Conservation (phyloP, 1,140 invertebrate species). For the Bombus impatiens region DNA sequence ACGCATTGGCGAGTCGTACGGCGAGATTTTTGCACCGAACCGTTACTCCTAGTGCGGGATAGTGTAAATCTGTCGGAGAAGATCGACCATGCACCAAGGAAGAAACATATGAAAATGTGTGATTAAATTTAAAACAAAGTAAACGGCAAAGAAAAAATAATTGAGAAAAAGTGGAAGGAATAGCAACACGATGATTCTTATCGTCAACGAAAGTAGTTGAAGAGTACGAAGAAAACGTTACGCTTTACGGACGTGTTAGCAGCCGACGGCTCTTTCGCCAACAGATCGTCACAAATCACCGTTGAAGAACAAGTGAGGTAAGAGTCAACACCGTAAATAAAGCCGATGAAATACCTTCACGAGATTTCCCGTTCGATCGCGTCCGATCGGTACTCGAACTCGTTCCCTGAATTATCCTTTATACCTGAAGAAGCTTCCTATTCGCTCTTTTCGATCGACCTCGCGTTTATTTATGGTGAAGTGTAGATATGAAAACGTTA, state of each 20-base stretch:
- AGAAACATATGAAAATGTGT: conserved; percentile 49
- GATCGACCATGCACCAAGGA: background rate
- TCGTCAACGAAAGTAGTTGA: background rate
- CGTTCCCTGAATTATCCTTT: background rate
- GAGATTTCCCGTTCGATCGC: background rate
- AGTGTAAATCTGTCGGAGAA: conserved; percentile 56
- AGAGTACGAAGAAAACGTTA: conserved; percentile 37
- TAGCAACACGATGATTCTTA: conserved; percentile 15
- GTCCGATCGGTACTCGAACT: background rate
- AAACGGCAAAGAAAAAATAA: background rate
- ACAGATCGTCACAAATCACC: conserved; percentile 29
- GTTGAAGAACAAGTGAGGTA: conserved; percentile 59
- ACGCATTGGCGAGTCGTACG: background rate
- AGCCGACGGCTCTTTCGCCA: conserved; percentile 52
- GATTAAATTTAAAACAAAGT: conserved; percentile 20
- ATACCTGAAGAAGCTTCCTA: background rate
- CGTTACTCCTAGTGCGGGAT: conserved; percentile 58
- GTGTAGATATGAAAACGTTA: background rate
- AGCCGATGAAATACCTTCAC: background rate
- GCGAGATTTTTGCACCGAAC: conserved; percentile 13
- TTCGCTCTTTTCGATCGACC: background rate
- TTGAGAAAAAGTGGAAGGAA: conserved; percentile 55
- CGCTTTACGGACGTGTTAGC: conserved; percentile 46
- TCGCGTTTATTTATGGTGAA: background rate
- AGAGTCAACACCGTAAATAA: conserved; percentile 40